phyloP scores from a whole-genome alignment of 2,888 invertebrate genomes.

The Eustalomyia histrio region DNA sequence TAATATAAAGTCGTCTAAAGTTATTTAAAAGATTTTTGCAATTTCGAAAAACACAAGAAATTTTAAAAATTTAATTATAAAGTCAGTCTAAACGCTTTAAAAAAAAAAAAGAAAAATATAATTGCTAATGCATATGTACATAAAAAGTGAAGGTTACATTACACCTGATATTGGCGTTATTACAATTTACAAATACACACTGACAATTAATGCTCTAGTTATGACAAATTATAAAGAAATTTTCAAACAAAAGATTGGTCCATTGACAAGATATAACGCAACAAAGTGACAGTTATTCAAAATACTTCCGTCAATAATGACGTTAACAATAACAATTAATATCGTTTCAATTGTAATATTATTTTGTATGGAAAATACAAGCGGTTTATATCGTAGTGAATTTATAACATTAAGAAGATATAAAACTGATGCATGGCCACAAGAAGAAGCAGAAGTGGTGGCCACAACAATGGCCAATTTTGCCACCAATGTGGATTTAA shows the following conservation, averaged over 20 bases:
- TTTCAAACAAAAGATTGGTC: conserved; percentile 33
- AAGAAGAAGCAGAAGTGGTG: conserved; percentile 38
- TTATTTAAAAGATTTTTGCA: no score
- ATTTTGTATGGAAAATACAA: conserved; percentile 10
- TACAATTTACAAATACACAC: conserved; percentile 56
- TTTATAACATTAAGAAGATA: conserved; percentile 70
- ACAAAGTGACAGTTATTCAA: conserved; percentile 66
- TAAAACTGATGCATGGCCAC: conserved; percentile 34
- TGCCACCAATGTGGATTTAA: conserved; percentile 42
- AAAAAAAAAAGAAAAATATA: neutral
- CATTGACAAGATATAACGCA: conserved; percentile 13
- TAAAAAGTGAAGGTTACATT: conserved; percentile 76
- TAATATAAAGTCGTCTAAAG: no score
- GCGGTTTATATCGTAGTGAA: conserved; percentile 50
- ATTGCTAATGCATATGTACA: neutral
- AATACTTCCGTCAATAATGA: conserved; percentile 75
- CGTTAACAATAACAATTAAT: conserved; percentile 70
- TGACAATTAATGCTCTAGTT: conserved; percentile 78
- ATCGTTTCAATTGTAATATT: conserved; percentile 39
- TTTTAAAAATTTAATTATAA: neutral
- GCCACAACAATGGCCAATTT: neutral
- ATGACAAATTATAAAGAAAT: conserved; percentile 72
- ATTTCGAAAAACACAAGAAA: no score
- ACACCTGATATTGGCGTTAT: conserved; percentile 52
- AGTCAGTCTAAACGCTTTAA: neutral